A percentile compares a stretch with the other conserved stretches of the same genome.
Conservation (phyloP, 2,113 vertebrate genomes). For the Scalopus aquaticus region DNA sequence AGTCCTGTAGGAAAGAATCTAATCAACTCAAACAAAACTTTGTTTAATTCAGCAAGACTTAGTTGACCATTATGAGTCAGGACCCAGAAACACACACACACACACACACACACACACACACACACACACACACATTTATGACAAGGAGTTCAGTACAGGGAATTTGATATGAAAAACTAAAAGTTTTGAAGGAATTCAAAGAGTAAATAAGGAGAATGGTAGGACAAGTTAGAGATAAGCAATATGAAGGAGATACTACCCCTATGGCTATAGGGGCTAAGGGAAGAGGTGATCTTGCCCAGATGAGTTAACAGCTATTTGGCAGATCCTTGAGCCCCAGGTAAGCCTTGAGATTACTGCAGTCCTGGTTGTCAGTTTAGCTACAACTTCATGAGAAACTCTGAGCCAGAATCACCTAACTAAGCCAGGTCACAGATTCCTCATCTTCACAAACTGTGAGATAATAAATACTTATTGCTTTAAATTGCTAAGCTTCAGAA, state of each 20-base stretch:
- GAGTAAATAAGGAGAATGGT: neutral
- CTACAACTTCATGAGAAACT: neutral
- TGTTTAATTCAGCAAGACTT: neutral
- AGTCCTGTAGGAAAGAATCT: slow-evolving; percentile 17
- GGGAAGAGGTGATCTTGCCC: neutral
- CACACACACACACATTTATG: neutral
- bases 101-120: neutral
- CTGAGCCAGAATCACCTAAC: neutral
- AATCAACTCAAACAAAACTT: neutral
- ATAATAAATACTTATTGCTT: neutral
- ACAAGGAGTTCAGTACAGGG: neutral
- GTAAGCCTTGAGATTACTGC: neutral
- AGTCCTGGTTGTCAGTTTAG: neutral
- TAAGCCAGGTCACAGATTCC: neutral
- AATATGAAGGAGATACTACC: neutral
- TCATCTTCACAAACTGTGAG: neutral
- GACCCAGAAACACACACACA: neutral
- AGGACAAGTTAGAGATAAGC: neutral
- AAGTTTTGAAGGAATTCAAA: neutral
- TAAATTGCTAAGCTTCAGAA: neutral
- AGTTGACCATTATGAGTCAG: neutral
- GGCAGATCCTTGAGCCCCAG: neutral
- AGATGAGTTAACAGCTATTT: neutral
- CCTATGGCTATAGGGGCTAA: neutral
- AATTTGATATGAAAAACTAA: neutral